Evolutionary conservation across 2,113 vertebrate genomes (phyloP).

Genomic region (Tychaedon coryphoeus): DNA sequence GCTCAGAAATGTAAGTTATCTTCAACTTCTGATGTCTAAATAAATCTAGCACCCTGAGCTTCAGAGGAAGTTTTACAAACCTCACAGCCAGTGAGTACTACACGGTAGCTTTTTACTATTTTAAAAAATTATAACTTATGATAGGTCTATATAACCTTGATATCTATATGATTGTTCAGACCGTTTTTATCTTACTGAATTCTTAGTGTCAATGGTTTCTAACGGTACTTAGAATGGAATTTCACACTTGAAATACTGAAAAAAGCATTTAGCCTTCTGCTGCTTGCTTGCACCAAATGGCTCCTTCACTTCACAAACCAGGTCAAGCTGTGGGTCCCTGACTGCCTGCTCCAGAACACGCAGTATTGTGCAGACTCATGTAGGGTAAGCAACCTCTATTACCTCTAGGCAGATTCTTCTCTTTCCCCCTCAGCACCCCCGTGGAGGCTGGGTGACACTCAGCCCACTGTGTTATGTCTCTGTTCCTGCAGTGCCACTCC

Average conservation of each 20-base stretch:
- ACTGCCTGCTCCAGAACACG: background rate
- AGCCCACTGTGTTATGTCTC: fast-evolving
- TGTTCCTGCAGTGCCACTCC: background rate
- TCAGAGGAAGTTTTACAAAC: background rate
- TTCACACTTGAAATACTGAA: background rate
- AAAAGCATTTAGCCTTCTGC: background rate
- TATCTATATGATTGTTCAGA: background rate
- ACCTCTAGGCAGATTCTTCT: background rate
- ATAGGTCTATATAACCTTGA: background rate
- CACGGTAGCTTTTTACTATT: background rate
- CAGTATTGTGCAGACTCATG: fast-evolving
- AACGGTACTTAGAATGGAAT: background rate
- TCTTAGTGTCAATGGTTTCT: background rate
- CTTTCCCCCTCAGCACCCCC: background rate
- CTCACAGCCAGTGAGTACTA: background rate
- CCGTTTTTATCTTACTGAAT: background rate
- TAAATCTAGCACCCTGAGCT: background rate
- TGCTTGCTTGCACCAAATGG: background rate
- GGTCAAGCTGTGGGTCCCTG: background rate
- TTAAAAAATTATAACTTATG: background rate
- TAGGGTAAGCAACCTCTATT: background rate
- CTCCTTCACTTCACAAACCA: background rate
- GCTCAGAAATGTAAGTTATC: background rate
- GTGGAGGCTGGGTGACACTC: background rate
- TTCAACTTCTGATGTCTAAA: background rate